Base-by-base conservation (phyloP, 2,888 invertebrate genomes). In the Hylaea fasciaria region DNA sequence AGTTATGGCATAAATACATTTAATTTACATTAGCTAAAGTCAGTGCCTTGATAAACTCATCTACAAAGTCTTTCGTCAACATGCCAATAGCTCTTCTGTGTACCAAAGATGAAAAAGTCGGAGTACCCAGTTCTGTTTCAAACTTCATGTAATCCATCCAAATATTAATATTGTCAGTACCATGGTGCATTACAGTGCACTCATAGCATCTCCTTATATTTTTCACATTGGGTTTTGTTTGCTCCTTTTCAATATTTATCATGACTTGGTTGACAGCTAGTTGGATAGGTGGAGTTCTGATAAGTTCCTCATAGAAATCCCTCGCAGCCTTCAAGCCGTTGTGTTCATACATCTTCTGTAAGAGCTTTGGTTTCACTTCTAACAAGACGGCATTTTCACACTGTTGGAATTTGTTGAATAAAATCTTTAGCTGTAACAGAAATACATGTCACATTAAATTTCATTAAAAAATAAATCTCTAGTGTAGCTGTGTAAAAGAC, bases 131-230 rank as follows among this genome's bases (percentile, higher is more conserved):
- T 66, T 93, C 91, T 62, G 93, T 92, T 90, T 96, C 96, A 83
- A 96, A 95, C 62, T 92, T 88, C 53, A 96, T 93, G 74, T 94
- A 95, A 71, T 96, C 94, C 68, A 95, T 89, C 97, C 97, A 97
- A 13, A 96, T 89, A 64, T 94, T 94, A 4, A 94, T 86, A 77
- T 94, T 93, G 3, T 87, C 89, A 70, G 90, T 90, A 0, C 96
- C 96, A 83, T 96, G 96, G 66, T 95, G 94, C 57, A 93, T 87
- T 13, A 93, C 91, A 35, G 94, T 93, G 66, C 94, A 92, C 76
- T 95, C 94, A 78, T 94, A 94, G 68, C 94, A 94, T 76, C 93
- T 91, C 51, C 94, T 93, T 68, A 94, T 91, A 60, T 85, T 82
- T 66, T 93, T 93, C 0, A 89, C 68, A 71, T 93, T 92, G 0